Evolutionary conservation across 2,113 vertebrate species (phyloP), one percentile per base, ranked within the genome.

Genomic region (Chaetodon trifascialis): DNA sequence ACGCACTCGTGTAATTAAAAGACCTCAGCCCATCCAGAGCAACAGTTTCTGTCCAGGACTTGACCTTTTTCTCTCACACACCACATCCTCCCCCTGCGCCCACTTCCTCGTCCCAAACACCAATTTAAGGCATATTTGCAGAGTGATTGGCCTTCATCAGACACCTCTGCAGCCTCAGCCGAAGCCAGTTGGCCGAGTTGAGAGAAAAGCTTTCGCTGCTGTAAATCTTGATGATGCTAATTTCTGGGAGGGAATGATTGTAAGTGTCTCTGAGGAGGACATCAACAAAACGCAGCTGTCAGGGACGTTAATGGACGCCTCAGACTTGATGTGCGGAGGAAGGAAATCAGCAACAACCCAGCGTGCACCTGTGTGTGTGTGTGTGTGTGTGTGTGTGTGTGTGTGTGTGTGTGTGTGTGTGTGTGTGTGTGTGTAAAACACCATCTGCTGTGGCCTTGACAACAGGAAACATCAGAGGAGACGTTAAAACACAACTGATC

Each of bases 401-500:
- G 34, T 40, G 12, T 51, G 67, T 55, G 38, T 76, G 47, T 23
- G 14, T 17, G 11, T 30, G 21, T 63, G n/a, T 46, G 16, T 30
- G 14, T 38, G 63, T 16, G 44, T 52, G 56, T 63, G 36, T 63
- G 59, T 62, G 34, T 40, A 62, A 49, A 25, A 71, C 56, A 70
- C 47, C 78, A 69, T 79, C 74, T 77, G 83, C 56, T 67, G 59
- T 5, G 23, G 64, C 76, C 44, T 40, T 36, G 38, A 70, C 11
- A 19, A 40, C 49, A 0, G 49, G 75, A 17, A 30, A 17, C 51
- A 58, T 67, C 21, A 77, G 19, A 47, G 51, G 73, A 64, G 21
- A 30, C 30, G 30, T 30, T 30, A 30, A 30, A 30, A 30, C 30
- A 30, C 30, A 30, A 30, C 30, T 30, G 30, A 30, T 30, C 30